Evolutionary conservation across 2,888 invertebrate genomes (phyloP).

Genomic region (Athalia rosae): DNA sequence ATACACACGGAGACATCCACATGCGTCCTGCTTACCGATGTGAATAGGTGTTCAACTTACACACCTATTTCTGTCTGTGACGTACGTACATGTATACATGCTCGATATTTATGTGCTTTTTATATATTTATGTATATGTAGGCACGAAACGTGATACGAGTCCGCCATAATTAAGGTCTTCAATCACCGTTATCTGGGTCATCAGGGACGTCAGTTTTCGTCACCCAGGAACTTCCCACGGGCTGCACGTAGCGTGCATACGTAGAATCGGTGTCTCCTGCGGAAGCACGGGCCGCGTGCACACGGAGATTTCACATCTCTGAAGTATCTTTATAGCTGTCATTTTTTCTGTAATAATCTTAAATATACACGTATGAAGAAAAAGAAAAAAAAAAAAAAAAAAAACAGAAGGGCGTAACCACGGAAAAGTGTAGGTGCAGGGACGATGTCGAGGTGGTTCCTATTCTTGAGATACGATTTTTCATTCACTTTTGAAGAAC

Average conservation of each 20-base stretch:
- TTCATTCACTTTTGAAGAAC: too few relatives aligned
- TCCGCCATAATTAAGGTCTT: slow-evolving; percentile 61
- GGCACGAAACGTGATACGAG: slow-evolving; percentile 55
- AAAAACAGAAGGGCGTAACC: too few relatives aligned
- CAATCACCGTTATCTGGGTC: slow-evolving; percentile 59
- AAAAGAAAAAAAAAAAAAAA: too few relatives aligned
- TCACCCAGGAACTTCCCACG: slow-evolving; percentile 52
- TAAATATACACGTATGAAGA: neutral
- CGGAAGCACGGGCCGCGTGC: too few relatives aligned
- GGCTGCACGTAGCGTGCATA: slow-evolving; percentile 2
- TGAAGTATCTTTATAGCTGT: neutral
- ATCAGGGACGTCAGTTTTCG: slow-evolving; percentile 59
- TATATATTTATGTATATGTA: slow-evolving; percentile 2
- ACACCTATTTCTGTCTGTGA: too few relatives aligned
- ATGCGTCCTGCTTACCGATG: neutral
- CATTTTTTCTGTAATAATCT: slow-evolving; percentile 30
- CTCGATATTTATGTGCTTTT: slow-evolving; percentile 5
- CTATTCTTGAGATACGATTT: too few relatives aligned
- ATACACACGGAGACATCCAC: slow-evolving; percentile 39
- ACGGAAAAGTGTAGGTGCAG: too few relatives aligned
- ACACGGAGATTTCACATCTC: slow-evolving; percentile 33
- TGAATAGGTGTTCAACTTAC: neutral
- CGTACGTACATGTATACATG: slow-evolving; percentile 9
- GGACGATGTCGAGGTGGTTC: too few relatives aligned
- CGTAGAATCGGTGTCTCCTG: too few relatives aligned